These are phyloP conservation scores for Stramonita haemastoma DNA, from an alignment of 2,888 invertebrate genomes.

Conservation along the genomic window DNA sequence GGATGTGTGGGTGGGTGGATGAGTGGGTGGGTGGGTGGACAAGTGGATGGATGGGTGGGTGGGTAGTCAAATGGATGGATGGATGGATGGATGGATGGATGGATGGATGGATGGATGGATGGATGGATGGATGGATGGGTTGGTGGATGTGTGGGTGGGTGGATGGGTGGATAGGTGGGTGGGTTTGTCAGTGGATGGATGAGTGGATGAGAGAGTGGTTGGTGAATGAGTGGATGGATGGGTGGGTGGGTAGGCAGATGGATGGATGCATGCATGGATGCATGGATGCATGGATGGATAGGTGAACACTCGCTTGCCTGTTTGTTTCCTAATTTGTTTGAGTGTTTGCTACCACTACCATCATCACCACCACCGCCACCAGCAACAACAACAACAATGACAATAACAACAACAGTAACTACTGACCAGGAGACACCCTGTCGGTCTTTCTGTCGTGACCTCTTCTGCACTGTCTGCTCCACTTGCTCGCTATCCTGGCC, in stretches of 20 bases:
- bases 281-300: too few species aligned
- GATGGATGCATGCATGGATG: too few species aligned
- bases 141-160: background rate
- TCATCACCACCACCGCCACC: too few species aligned
- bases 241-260: too few species aligned
- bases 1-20: background rate
- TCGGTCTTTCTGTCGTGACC: constrained; percentile 61
- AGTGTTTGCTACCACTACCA: too few species aligned
- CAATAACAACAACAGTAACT: background rate
- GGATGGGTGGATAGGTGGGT: background rate
- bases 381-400: too few species aligned
- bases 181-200: background rate
- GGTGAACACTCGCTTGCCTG: too few species aligned
- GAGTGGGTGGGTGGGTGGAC: background rate
- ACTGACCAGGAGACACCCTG: constrained; percentile 56
- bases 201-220: background rate
- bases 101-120: too few species aligned
- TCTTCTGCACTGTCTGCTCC: constrained; percentile 63
- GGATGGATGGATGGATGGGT: background rate
- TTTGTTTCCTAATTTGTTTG: too few species aligned
- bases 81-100: too few species aligned
- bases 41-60: background rate
- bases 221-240: too few species aligned
- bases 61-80: too few species aligned
- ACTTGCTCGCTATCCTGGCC: constrained; percentile 65